Evolutionary conservation across 2,797 vertebrate species (phyloP).

Genomic region (Sebastes hubbsi): DNA sequence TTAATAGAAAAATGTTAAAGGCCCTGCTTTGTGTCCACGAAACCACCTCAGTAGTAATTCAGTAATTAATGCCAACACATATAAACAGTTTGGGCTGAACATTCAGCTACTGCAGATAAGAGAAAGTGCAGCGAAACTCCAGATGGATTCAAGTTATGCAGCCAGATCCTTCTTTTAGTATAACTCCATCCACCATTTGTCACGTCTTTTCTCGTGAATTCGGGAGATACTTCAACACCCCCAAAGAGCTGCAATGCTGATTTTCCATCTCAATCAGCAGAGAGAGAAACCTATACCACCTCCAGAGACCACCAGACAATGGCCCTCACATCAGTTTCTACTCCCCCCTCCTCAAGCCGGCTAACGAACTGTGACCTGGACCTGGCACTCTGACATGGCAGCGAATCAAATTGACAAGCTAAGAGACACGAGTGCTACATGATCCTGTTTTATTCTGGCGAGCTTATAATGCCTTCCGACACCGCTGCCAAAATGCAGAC

Average conservation of each 20-base stretch:
- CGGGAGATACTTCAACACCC: constrained; percentile 49
- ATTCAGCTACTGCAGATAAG: neutral
- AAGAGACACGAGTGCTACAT: constrained; percentile 47
- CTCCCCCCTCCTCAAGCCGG: constrained; percentile 27
- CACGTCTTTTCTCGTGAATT: constrained; percentile 35
- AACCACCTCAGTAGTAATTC: neutral
- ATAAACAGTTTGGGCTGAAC: neutral
- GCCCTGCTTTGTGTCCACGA: neutral
- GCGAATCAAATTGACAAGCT: constrained; percentile 48
- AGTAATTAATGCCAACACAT: neutral
- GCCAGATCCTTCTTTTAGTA: neutral
- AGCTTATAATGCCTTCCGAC: constrained; percentile 10
- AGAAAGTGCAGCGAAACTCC: neutral
- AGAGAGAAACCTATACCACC: constrained; percentile 58
- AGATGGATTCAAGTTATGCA: constrained; percentile 1
- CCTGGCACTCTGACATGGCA: constrained; percentile 63
- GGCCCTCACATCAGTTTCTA: constrained; percentile 53
- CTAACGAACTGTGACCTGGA: constrained; percentile 65
- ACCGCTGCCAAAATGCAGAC: constrained; percentile 19
- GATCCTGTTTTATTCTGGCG: constrained; percentile 48
- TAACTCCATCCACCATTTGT: constrained; percentile 29
- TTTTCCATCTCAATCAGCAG: constrained; percentile 72
- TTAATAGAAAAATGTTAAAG: neutral
- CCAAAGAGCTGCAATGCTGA: constrained; percentile 29
- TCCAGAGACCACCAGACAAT: constrained; percentile 64